phyloP scores from a whole-genome alignment of 2,113 vertebrate genomes.

The Nothobranchius kuhntae region DNA sequence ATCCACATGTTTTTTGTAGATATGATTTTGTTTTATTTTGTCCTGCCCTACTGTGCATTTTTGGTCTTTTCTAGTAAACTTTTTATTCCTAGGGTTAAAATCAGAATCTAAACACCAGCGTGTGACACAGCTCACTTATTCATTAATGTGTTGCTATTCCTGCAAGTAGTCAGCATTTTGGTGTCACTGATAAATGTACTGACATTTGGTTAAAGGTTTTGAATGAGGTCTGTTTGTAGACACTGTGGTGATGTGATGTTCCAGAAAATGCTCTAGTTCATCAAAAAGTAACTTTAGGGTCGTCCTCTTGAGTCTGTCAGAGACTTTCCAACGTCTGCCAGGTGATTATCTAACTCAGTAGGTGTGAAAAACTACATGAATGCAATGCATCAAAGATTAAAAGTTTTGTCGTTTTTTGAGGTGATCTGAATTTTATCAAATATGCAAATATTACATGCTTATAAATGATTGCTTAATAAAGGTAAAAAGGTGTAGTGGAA shows the following conservation, averaged over 20 bases:
- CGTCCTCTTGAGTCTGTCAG: not conserved
- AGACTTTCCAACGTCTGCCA: not conserved
- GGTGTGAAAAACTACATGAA: not conserved
- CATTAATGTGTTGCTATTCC: not conserved
- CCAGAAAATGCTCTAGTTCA: not conserved
- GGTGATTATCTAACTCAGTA: not conserved
- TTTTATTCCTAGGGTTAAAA: not conserved
- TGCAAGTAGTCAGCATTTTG: slow-evolving; percentile 5
- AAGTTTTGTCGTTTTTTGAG: too few species aligned
- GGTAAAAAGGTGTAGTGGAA: too few species aligned
- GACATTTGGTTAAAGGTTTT: slow-evolving; percentile 2
- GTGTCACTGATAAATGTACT: slow-evolving; percentile 3
- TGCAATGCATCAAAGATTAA: too few species aligned
- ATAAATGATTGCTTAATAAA: too few species aligned
- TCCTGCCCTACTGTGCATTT: not conserved
- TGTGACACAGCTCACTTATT: not conserved
- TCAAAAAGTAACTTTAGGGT: not conserved
- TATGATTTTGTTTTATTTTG: too few species aligned
- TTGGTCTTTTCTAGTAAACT: not conserved
- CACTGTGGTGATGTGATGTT: not conserved
- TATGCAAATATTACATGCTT: too few species aligned
- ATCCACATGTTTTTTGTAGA: too few species aligned
- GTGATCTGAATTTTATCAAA: too few species aligned
- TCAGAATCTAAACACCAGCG: not conserved
- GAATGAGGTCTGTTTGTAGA: not conserved